Evolutionary conservation across 2,888 invertebrate genomes (phyloP), one percentile per base, ranked within the genome.

Genomic region (Bibio marci): DNA sequence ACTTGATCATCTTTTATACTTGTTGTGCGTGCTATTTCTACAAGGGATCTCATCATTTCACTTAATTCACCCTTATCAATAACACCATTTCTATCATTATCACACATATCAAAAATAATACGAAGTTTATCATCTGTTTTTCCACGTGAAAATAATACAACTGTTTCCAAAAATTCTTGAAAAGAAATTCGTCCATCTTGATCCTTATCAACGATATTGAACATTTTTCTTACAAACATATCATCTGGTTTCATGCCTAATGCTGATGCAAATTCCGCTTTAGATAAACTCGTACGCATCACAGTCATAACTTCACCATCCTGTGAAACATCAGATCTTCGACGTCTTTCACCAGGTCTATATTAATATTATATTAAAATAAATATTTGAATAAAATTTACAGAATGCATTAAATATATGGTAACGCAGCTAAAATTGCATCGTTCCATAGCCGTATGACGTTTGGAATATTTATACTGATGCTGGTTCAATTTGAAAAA

Each of bases 71-170:
- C 80, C 52, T 92, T 91, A 53, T 92, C 91, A 41, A 94, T 94
- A 1, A 88, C 86, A 0, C 92, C 90, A 50, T 90, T 90, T 13
- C 87, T 74, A 55, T 94, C 88, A 50, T 90, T 86, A 55, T 94
- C 94, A 52, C 94, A 94, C 94, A 95, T 94, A 58, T 94, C 90
- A 55, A 94, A 94, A 46, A 95, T 88, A 26, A 94, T 91, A 5
- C 91, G 70, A 27, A 94, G 64, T 52, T 92, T 92, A 53, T 91
- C 90, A 50, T 91, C 91, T 1, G 90, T 90, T 49, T 86, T 86
- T 6, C 91, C 92, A 1, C 86, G 74, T 0, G 91, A 88, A 56
- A 92, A 92, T 2, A 91, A 60, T 1, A 91, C 81, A 2, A 92
- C 91, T 0, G 92, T 92, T 53, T 92, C 90, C 37, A 95, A 64